Evolutionary conservation across 1,140 invertebrate genomes (phyloP).

Genomic region (Bombus pascuorum): DNA sequence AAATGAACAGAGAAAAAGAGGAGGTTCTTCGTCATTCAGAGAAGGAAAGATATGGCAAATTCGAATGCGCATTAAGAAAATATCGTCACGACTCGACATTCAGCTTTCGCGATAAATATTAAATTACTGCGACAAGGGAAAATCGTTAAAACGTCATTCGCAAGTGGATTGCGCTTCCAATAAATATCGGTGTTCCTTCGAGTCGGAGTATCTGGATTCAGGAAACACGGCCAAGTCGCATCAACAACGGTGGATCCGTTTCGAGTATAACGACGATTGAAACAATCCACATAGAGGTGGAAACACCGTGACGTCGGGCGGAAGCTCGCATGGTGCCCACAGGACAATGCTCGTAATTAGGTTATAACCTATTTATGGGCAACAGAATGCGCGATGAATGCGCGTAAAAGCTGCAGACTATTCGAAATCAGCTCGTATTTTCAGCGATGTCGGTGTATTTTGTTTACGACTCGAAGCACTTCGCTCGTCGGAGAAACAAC

Average conservation of each 20-base stretch:
- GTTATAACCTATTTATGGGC: constrained; percentile 38
- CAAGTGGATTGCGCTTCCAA: background rate
- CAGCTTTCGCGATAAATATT: too few species aligned
- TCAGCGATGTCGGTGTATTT: constrained; percentile 54
- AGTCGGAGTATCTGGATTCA: background rate
- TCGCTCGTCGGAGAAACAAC: constrained; percentile 41
- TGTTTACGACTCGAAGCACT: constrained; percentile 51
- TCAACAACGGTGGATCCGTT: background rate
- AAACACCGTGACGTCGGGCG: background rate
- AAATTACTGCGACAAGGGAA: too few species aligned
- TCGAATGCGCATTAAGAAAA: too few species aligned
- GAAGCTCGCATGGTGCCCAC: background rate
- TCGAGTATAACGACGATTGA: constrained; percentile 5
- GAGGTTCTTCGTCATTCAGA: too few species aligned
- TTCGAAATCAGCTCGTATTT: constrained; percentile 56
- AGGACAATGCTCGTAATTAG: constrained; percentile 21
- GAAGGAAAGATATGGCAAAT: too few species aligned
- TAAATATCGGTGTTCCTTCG: background rate
- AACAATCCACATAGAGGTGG: background rate
- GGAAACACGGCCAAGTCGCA: background rate
- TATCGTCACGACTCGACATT: too few species aligned
- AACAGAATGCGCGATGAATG: background rate
- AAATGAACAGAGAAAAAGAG: too few species aligned
- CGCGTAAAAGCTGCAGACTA: constrained; percentile 10
- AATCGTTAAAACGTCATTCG: background rate